These are phyloP conservation scores for Sarcophaga rosellei DNA, from an alignment of 2,888 invertebrate species.

Conservation along the genomic window DNA sequence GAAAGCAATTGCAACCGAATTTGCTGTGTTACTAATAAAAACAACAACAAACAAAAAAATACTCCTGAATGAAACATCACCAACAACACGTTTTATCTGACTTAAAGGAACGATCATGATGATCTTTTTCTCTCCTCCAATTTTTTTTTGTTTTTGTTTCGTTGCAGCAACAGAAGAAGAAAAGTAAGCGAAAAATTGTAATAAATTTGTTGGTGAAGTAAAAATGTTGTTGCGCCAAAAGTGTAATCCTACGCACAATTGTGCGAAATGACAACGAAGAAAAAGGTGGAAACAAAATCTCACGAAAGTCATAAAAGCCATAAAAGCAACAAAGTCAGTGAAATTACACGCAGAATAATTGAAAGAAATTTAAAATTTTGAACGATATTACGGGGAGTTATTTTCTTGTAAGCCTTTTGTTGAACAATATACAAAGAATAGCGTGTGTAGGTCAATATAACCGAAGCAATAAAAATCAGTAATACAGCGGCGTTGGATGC, in stretches of 20 bases:
- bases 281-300: not conserved
- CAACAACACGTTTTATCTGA: conserved; percentile 45
- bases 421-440: no score
- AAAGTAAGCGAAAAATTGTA: conserved; percentile 31
- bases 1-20: conserved; percentile 50
- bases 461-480: no score
- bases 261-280: conserved; percentile 23
- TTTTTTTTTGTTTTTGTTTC: conserved; percentile 8
- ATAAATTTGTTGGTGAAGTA: not conserved
- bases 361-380: not conserved
- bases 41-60: not conserved
- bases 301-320: not conserved
- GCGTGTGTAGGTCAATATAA: no score
- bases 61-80: conserved; percentile 26
- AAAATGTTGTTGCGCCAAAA: conserved; percentile 26
- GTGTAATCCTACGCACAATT: conserved; percentile 52
- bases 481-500: no score
- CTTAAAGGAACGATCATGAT: conserved; percentile 39
- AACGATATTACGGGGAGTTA: no score
- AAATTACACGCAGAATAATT: conserved; percentile 7
- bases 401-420: no score
- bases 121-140: no score
- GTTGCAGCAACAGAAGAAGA: not conserved
- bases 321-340: conserved; percentile 23
- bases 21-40: conserved; percentile 22